Conservation (phyloP, 1,140 invertebrate genomes). For the Copidosoma floridanum region DNA sequence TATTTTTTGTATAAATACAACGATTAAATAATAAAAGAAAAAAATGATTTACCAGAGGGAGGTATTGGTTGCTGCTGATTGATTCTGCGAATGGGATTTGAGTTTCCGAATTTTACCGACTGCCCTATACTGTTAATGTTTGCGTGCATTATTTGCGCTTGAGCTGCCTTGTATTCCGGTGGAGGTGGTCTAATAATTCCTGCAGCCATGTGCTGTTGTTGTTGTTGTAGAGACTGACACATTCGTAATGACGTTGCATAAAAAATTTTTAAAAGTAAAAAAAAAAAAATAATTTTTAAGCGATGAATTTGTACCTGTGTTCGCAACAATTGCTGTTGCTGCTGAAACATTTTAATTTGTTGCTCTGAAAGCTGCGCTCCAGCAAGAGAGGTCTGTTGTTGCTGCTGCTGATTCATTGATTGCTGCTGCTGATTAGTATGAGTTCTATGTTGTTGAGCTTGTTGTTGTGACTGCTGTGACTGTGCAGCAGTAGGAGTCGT, state of each 20-base stretch:
- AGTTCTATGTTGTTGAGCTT: too few species aligned
- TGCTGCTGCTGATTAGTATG: slow-evolving; percentile 11
- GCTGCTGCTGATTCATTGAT: slow-evolving; percentile 53
- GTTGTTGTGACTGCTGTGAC: slow-evolving; percentile 48
- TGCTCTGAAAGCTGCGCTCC: slow-evolving; percentile 61
- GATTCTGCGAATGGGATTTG: slow-evolving; percentile 61
- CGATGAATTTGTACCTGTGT: slow-evolving; percentile 44
- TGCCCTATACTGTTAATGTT: slow-evolving; percentile 53
- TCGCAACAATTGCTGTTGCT: slow-evolving; percentile 59
- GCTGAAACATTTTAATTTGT: slow-evolving; percentile 60
- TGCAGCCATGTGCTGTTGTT: slow-evolving; percentile 48
- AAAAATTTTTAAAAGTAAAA: background rate
- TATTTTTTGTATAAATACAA: background rate
- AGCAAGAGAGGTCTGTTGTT: slow-evolving; percentile 66
- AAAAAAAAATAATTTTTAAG: background rate
- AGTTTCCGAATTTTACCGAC: slow-evolving; percentile 53
- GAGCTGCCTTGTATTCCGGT: slow-evolving; percentile 72
- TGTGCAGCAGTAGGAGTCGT: slow-evolving; percentile 66
- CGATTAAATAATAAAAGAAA: too few species aligned
- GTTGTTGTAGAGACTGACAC: too few species aligned
- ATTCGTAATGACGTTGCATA: background rate
- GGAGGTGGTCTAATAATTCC: slow-evolving; percentile 65
- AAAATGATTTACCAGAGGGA: slow-evolving; percentile 58
- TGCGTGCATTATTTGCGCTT: slow-evolving; percentile 63
- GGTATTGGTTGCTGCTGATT: slow-evolving; percentile 67